A percentile compares a stretch with the other conserved stretches of the same genome.
Conservation (phyloP, 2,888 invertebrate genomes). For the Ypsolopha sequella region DNA sequence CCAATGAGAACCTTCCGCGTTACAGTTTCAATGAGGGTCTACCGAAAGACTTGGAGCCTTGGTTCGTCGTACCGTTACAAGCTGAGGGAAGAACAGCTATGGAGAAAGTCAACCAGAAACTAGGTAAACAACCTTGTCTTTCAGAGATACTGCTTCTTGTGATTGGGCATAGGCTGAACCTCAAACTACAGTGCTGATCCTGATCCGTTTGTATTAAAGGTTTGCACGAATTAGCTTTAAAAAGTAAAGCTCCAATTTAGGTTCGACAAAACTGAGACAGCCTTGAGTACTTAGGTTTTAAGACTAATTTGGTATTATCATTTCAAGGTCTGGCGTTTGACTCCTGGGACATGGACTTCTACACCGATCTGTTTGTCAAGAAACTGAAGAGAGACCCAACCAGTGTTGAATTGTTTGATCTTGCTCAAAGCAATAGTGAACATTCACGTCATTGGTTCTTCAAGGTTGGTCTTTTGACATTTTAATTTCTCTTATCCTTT, state of each 20-base stretch:
- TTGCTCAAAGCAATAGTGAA: conserved; percentile 98
- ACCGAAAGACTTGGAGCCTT: conserved; percentile 74
- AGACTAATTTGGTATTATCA: conserved; percentile 10
- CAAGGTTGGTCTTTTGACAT: conserved; percentile 55
- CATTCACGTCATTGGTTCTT: conserved; percentile 99
- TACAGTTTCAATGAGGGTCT: conserved; percentile 77
- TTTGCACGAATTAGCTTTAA: too few relatives aligned
- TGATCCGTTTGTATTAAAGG: too few relatives aligned
- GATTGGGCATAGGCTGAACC: too few relatives aligned
- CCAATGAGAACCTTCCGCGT: conserved; percentile 72
- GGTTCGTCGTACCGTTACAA: conserved; percentile 88
- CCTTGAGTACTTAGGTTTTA: not conserved
- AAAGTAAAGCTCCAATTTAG: not conserved
- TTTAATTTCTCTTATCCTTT: too few relatives aligned
- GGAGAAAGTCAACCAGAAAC: conserved; percentile 81
- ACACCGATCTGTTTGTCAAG: conserved; percentile 86
- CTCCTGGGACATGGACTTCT: conserved; percentile 92
- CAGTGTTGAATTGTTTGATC: conserved; percentile 96
- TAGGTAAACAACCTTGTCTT: conserved; percentile 63
- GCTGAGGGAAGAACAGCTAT: conserved; percentile 82
- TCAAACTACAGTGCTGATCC: too few relatives aligned
- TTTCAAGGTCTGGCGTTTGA: conserved; percentile 88
- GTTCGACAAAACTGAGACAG: not conserved
- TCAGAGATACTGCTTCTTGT: not conserved
- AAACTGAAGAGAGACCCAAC: conserved; percentile 93